phyloP scores from a whole-genome alignment of 2,797 vertebrate genomes.

The Xenopus petersii region DNA sequence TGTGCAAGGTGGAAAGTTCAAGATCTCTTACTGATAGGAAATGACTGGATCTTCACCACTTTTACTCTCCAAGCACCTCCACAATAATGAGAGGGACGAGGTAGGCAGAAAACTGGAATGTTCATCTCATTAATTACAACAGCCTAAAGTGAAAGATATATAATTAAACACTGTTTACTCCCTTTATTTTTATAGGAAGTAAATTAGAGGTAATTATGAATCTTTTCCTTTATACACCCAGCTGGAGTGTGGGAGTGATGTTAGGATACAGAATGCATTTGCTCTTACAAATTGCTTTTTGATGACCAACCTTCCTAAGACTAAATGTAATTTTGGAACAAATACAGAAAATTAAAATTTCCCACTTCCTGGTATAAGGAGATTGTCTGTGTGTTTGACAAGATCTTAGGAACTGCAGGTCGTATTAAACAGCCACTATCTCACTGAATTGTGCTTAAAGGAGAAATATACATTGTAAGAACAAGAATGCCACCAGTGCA shows the following conservation, averaged over 20 bases:
- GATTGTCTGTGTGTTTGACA: too few relatives aligned
- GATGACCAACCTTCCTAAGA: background rate
- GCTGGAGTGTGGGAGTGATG: conserved; percentile 2
- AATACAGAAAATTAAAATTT: background rate
- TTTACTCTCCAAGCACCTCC: conserved; percentile 55
- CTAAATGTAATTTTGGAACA: background rate
- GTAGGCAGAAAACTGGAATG: conserved; percentile 59
- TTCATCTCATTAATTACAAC: conserved; percentile 72
- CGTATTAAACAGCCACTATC: too few relatives aligned
- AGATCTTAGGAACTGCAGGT: too few relatives aligned
- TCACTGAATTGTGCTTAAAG: too few relatives aligned
- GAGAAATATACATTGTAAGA: too few relatives aligned
- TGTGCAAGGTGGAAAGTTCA: conserved; percentile 50
- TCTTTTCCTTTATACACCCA: conserved; percentile 52
- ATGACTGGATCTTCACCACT: conserved; percentile 54
- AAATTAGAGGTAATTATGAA: conserved; percentile 66
- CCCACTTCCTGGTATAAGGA: background rate
- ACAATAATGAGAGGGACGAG: conserved; percentile 65
- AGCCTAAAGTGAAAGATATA: conserved; percentile 66
- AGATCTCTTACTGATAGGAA: conserved; percentile 64
- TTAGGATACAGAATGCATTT: background rate
- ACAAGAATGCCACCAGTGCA: too few relatives aligned
- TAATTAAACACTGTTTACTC: conserved; percentile 72
- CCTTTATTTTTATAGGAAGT: conserved; percentile 58
- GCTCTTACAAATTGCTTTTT: background rate